Evolutionary conservation across 2,888 invertebrate genomes (phyloP).

Genomic region (Eilema sororculum): DNA sequence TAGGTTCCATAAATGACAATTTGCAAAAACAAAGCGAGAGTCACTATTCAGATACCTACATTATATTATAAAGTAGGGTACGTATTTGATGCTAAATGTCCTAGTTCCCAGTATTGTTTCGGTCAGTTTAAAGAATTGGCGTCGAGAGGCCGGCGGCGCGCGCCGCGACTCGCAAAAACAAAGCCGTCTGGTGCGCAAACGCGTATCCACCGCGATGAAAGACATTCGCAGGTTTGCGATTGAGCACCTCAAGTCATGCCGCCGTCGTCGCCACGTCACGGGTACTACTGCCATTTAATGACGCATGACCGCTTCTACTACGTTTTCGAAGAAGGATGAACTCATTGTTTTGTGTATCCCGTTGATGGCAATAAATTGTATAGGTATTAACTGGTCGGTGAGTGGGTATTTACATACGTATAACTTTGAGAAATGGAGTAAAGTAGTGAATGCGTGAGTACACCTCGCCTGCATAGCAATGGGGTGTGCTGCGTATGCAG

Average conservation of each 20-base stretch:
- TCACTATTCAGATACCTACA: conserved; percentile 34
- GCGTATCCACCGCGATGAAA: conserved; percentile 60
- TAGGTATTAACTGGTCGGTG: background rate
- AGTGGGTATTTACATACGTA: conserved; percentile 30
- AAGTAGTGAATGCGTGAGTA: conserved; percentile 68
- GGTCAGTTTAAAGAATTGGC: conserved; percentile 72
- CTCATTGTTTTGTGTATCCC: conserved; percentile 10
- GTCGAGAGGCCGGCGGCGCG: conserved; percentile 71
- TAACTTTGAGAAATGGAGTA: conserved; percentile 70
- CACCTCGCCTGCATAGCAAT: conserved; percentile 75
- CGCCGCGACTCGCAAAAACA: conserved; percentile 83
- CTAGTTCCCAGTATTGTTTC: conserved; percentile 80
- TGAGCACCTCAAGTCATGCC: conserved; percentile 50
- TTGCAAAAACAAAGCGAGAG: conserved; percentile 46
- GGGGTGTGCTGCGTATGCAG: conserved; percentile 67
- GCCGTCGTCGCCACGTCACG: conserved; percentile 44
- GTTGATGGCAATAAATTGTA: background rate
- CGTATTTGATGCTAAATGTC: conserved; percentile 65
- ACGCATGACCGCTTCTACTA: conserved; percentile 39
- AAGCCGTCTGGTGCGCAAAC: conserved; percentile 70
- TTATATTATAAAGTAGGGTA: conserved; percentile 50
- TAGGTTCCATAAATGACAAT: conserved; percentile 28
- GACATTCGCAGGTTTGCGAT: conserved; percentile 51
- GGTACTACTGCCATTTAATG: conserved; percentile 32
- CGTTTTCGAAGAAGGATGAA: conserved; percentile 17